phyloP scores from a whole-genome alignment of 2,797 vertebrate genomes.

The Scyliorhinus canicula region DNA sequence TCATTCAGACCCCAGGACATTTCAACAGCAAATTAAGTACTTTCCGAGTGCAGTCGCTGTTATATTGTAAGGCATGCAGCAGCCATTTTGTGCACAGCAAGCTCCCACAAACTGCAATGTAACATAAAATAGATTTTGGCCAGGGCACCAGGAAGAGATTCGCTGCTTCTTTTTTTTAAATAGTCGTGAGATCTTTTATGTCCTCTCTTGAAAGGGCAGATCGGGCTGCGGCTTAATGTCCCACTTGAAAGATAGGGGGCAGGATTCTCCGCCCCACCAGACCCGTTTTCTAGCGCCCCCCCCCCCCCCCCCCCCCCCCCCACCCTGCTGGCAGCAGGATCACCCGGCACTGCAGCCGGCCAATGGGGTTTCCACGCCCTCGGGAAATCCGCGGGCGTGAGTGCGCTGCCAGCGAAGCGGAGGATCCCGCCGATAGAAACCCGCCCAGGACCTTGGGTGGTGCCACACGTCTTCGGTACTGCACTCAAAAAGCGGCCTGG shows the following conservation, averaged over 20 bases:
- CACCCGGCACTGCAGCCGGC: too few species aligned
- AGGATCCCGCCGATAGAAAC: too few species aligned
- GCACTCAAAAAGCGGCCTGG: background rate
- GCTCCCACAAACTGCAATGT: background rate
- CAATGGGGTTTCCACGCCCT: too few species aligned
- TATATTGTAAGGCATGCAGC: background rate
- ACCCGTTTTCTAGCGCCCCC: too few species aligned
- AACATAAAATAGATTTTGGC: background rate
- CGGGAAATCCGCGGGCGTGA: too few species aligned
- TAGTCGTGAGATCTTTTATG: background rate
- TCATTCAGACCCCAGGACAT: background rate
- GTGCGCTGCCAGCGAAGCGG: too few species aligned
- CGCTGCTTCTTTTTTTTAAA: background rate
- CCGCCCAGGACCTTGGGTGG: background rate
- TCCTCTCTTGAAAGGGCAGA: background rate
- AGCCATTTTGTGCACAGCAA: background rate
- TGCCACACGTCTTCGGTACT: background rate
- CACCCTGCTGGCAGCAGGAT: too few species aligned
- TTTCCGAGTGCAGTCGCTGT: background rate
- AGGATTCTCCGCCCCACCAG: too few species aligned
- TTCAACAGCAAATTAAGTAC: background rate
- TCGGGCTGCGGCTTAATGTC: background rate
- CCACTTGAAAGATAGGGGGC: background rate
- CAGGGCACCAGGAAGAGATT: too few species aligned
- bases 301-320: too few species aligned